A percentile compares a stretch with the other conserved stretches of the same genome.
These are phyloP conservation scores for Phalangium opilio DNA, from an alignment of 2,888 invertebrate genomes.

Conservation along the genomic window DNA sequence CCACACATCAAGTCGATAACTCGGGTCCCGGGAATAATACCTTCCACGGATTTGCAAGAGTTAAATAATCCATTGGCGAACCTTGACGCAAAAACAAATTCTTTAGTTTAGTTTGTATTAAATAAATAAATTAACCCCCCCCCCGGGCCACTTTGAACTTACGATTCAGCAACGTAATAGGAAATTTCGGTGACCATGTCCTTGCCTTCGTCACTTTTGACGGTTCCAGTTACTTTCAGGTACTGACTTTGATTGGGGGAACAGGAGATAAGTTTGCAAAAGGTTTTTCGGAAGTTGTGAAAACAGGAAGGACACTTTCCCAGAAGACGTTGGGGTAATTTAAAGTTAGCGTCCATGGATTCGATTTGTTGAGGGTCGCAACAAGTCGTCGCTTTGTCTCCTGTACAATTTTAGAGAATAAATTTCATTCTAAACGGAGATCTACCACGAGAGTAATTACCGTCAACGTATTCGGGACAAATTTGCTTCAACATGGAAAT, in stretches of 20 bases:
- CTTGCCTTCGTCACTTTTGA: slow-evolving; percentile 12
- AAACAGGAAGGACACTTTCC: slow-evolving; percentile 18
- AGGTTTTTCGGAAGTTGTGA: slow-evolving; percentile 15
- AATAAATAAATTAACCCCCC: slow-evolving; percentile 1
- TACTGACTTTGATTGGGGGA: slow-evolving; percentile 16
- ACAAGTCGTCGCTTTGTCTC: slow-evolving; percentile 33
- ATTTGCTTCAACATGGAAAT: slow-evolving; percentile 12
- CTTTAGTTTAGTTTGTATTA: neutral
- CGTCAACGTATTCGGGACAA: slow-evolving; percentile 15
- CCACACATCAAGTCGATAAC: slow-evolving; percentile 19
- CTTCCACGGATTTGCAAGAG: slow-evolving; percentile 17
- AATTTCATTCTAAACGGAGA: too few species aligned
- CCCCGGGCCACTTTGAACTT: slow-evolving; percentile 3
- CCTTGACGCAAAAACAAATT: slow-evolving; percentile 1
- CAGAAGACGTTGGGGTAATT: slow-evolving; percentile 14
- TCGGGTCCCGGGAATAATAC: slow-evolving; percentile 14
- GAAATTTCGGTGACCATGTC: slow-evolving; percentile 12
- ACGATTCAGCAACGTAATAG: slow-evolving; percentile 15
- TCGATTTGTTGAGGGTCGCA: slow-evolving; percentile 50
- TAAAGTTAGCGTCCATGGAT: slow-evolving; percentile 14
- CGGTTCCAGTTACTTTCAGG: slow-evolving; percentile 9
- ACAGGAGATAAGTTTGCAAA: slow-evolving; percentile 19
- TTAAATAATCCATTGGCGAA: slow-evolving; percentile 14
- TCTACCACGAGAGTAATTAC: too few species aligned
- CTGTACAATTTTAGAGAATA: neutral